Evolutionary conservation across 92 coral and sea anemone species (phyloP), one percentile per base, ranked within the genome.

Genomic region (Actinernus sp.): DNA sequence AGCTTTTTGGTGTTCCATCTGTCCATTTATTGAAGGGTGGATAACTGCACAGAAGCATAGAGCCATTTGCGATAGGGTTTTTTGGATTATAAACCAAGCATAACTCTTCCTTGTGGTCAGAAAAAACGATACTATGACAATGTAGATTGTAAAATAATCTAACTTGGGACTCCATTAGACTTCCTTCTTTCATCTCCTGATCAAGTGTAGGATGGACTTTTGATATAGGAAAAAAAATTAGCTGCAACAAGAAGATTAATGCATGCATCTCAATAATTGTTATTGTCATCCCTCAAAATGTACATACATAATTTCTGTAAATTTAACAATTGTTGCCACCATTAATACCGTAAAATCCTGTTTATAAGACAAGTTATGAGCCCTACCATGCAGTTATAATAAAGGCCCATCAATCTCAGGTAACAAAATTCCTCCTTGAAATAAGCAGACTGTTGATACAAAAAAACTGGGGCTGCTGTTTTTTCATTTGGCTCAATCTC

Each of bases 1-100:
- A 37, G 17, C 32, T 27, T 22, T 57, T 55, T 10, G 71, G 66
- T 23, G 69, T 13, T 7, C 53, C 67, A 23, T 79, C 55, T 9
- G 65, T 53, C 93, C 96, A 90, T 45, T 52, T 49, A 25, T 61
- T 61, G 72, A 83, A 91, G 9, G 98, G 98, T 20, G 86, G 68
- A 22, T 58, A 49, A 38, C 95, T 88, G 41, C 76, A 60, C 19
- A 91, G 79, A 31, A 84, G 61, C 25, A 82, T 71, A 11, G 93
- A 78, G 30, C 33, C 46, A 2, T 65, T 55, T 8, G 63, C 43
- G 25, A 51, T 32, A 30, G 39, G 23, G 32, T 53, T 64, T 12
- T 61, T 43, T 45, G 51, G 26, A 41, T 46, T 66, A 28, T 79
- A 69, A 29, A 76, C 82, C 54, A 84, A 47, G 79, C 83, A 67